Percentiles rank a stretch among this genome's conserved stretches.
Evolutionary conservation across 2,888 invertebrate genomes (phyloP).

Genomic region (Epistrophella euchroma): DNA sequence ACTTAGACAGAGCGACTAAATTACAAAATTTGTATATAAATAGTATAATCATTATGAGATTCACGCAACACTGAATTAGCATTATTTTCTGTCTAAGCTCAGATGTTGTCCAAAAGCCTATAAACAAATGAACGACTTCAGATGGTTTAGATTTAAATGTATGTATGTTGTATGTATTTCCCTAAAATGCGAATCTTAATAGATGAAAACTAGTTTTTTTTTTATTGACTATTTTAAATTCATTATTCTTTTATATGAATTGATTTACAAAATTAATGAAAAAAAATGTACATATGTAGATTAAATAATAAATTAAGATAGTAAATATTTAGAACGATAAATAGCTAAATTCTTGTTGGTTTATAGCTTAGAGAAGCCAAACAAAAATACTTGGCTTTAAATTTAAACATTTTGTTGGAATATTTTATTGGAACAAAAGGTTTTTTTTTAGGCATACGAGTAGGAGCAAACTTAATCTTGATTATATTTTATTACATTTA

Average conservation of each 20-base stretch:
- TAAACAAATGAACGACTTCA: not conserved
- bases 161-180: no score
- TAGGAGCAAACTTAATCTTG: no score
- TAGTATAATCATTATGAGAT: not conserved
- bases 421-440: not conserved
- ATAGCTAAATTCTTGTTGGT: not conserved
- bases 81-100: not conserved
- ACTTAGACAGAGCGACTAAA: not conserved
- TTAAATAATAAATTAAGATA: not conserved
- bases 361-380: not conserved
- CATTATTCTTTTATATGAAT: not conserved
- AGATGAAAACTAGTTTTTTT: not conserved
- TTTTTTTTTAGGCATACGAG: no score
- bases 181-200: not conserved
- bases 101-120: not conserved
- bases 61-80: not conserved
- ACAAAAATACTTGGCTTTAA: not conserved
- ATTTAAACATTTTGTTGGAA: not conserved
- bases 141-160: not conserved
- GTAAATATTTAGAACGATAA: slow-evolving; percentile 5
- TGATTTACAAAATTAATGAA: not conserved
- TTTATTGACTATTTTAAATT: not conserved
- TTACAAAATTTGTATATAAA: not conserved
- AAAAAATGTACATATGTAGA: slow-evolving; percentile 10
- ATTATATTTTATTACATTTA: no score